Conservation (phyloP, 2,113 vertebrate genomes). For the Zootoca vivipara region DNA sequence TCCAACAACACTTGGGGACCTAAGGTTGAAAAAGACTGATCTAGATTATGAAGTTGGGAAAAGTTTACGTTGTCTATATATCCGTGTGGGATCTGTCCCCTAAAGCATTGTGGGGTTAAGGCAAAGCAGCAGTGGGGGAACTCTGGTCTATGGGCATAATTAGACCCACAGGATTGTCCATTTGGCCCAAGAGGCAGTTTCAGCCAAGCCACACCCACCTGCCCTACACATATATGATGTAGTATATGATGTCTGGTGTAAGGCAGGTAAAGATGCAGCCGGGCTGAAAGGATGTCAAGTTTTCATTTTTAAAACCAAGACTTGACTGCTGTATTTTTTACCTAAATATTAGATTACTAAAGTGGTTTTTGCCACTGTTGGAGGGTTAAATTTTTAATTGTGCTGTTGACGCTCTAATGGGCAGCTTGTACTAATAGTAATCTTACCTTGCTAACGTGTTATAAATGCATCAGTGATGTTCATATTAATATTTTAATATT, state of each 20-base stretch:
- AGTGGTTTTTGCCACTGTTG: neutral
- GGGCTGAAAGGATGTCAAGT: too few relatives aligned
- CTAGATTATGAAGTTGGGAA: neutral
- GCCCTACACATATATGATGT: too few relatives aligned
- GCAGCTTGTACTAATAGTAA: neutral
- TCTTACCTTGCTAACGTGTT: neutral
- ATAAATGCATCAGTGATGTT: neutral
- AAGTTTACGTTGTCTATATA: neutral
- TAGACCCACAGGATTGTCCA: too few relatives aligned
- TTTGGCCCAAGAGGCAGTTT: too few relatives aligned
- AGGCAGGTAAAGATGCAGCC: too few relatives aligned
- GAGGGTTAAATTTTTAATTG: neutral
- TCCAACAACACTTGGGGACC: too few relatives aligned
- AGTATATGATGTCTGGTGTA: too few relatives aligned
- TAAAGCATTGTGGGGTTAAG: neutral
- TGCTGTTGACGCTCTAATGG: conserved; percentile 2
- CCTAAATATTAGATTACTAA: neutral
- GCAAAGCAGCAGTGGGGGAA: neutral
- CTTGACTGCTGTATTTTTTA: neutral
- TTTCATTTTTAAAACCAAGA: neutral
- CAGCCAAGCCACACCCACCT: too few relatives aligned
- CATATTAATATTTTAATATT: neutral
- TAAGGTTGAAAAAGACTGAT: too few relatives aligned
- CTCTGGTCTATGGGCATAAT: too few relatives aligned
- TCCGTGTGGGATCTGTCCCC: neutral